Evolutionary conservation across 2,888 invertebrate genomes (phyloP), one percentile per base, ranked within the genome.

Genomic region (Drosophila ustulata): DNA sequence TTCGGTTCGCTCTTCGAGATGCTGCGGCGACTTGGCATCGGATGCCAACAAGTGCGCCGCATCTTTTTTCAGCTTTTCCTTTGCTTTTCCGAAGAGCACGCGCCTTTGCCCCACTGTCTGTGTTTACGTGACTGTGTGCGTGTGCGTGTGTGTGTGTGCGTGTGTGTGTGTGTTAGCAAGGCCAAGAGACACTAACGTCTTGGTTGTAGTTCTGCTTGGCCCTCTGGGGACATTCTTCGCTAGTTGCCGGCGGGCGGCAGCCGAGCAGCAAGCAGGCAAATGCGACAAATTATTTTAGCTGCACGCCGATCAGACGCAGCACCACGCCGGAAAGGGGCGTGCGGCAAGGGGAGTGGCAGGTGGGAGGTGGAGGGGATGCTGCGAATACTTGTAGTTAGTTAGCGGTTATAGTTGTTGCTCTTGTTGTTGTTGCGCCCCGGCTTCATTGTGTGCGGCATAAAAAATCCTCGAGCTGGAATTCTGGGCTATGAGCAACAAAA

Each of bases 31-130:
- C 64, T 75, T 66, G 8, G 46, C 18, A 2, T 18, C 18, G 75
- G 82, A 85, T 89, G 88, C 85, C 85, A 85, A 85, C 85, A 85
- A 85, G 85, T 85, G 85, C 89, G 86, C 66, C 75, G 62, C 82
- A 65, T 55, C 63, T 76, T 76, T 62, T 66, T 49, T 45, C 18
- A 1, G 18, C 18, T 18, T 49, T 32, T 8, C 11, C 56, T n/a
- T 43, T 49, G 3, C 3, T 69, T 51, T 28, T 41, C n/a, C 66
- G 18, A 64, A 67, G 77, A 69, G 69, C 63, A 65, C 64, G 65
- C 53, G 32, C 39, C 39, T 26, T 53, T 50, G 45, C 46, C 32
- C 32, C 28, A 18, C 25, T 50, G 61, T 58, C n/a, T 25, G 25
- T 23, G 43, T 47, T 57, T n/a, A 26, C 30, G 49, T 18, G 28